phyloP scores from a whole-genome alignment of 2,113 vertebrate genomes.

The Lycocorax pyrrhopterus region DNA sequence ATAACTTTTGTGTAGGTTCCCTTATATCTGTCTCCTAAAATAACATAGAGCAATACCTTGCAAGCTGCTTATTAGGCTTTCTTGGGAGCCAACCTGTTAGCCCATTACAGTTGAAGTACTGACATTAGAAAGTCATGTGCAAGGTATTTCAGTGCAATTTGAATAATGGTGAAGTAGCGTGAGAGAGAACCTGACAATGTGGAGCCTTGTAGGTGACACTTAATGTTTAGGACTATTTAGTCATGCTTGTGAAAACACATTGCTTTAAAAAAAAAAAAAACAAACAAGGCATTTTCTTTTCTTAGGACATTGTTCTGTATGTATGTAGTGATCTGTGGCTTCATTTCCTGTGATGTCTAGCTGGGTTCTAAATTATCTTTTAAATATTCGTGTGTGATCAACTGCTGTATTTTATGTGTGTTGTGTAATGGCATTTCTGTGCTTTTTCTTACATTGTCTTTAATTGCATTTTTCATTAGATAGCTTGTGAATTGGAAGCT shows the following conservation, averaged over 20 bases:
- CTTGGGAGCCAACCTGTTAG: not conserved
- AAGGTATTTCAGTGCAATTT: slow-evolving; percentile 3
- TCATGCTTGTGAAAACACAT: slow-evolving; percentile 46
- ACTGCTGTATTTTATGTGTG: slow-evolving; percentile 54
- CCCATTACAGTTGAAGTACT: not conserved
- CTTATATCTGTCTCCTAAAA: not conserved
- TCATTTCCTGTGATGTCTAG: slow-evolving; percentile 46
- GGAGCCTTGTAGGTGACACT: slow-evolving; percentile 8
- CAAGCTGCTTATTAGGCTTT: slow-evolving; percentile 8
- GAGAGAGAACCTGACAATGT: slow-evolving; percentile 43
- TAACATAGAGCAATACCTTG: slow-evolving; percentile 47
- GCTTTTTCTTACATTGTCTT: slow-evolving; percentile 42
- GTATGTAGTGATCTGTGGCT: slow-evolving; percentile 56
- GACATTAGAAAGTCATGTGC: not conserved
- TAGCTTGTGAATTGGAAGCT: slow-evolving; percentile 47
- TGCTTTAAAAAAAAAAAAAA: not conserved
- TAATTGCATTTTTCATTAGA: slow-evolving; percentile 45
- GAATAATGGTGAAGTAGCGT: not conserved
- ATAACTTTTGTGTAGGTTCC: not conserved
- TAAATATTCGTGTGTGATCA: slow-evolving; percentile 37
- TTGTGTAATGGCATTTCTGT: slow-evolving; percentile 48
- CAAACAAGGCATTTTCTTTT: slow-evolving; percentile 38
- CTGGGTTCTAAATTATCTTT: slow-evolving; percentile 49
- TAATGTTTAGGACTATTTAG: slow-evolving; percentile 20
- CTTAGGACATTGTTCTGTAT: slow-evolving; percentile 36